Conservation (phyloP, 1,140 invertebrate species). For the Hyles euphorbiae region DNA sequence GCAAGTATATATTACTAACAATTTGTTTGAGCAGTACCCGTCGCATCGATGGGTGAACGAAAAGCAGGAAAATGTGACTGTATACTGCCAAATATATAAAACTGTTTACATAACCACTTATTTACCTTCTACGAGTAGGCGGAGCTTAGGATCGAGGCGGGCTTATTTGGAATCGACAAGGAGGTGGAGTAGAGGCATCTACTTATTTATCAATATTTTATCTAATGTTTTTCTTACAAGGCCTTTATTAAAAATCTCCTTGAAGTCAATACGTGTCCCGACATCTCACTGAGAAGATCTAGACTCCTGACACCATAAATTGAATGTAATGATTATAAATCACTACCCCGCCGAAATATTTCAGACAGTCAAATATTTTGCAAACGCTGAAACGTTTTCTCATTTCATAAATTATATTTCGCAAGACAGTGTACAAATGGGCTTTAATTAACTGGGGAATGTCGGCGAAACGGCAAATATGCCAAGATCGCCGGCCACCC, state of each 20-base stretch:
- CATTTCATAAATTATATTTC: slow-evolving; percentile 66
- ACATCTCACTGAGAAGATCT: too few relatives aligned
- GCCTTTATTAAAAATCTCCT: background rate
- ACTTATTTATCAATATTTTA: slow-evolving; percentile 53
- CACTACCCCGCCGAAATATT: slow-evolving; percentile 18
- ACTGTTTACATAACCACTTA: slow-evolving; percentile 59
- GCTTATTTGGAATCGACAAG: slow-evolving; percentile 67
- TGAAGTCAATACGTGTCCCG: too few relatives aligned
- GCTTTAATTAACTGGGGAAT: slow-evolving; percentile 71
- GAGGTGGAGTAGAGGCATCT: slow-evolving; percentile 55
- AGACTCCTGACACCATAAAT: background rate
- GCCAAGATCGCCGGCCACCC: slow-evolving; percentile 39
- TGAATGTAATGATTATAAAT: slow-evolving; percentile 18
- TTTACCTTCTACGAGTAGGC: slow-evolving; percentile 63
- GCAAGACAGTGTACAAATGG: slow-evolving; percentile 65
- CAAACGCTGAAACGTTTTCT: slow-evolving; percentile 45
- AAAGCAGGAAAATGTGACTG: slow-evolving; percentile 16
- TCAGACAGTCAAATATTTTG: slow-evolving; percentile 36
- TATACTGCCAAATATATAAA: slow-evolving; percentile 28
- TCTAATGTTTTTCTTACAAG: background rate
- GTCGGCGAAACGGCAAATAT: slow-evolving; percentile 61
- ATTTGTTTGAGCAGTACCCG: too few relatives aligned
- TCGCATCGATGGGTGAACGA: background rate
- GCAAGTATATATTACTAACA: too few relatives aligned
- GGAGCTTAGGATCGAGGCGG: slow-evolving; percentile 65